phyloP scores from a whole-genome alignment of 2,888 invertebrate genomes.

The Eugnorisma glareosa region DNA sequence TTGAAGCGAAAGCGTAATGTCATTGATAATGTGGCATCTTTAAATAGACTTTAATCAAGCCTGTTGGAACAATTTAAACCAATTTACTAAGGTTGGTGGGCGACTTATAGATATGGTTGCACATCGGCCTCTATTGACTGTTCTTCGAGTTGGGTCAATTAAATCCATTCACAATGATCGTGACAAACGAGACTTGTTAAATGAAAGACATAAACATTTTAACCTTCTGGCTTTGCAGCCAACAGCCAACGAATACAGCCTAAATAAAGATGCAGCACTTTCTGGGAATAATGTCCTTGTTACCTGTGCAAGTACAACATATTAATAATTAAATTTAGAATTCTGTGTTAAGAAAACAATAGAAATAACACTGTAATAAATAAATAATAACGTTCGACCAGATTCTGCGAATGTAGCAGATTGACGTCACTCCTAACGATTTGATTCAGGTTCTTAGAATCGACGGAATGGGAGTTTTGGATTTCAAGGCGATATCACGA shows the following conservation, averaged over 20 bases:
- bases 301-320: slow-evolving; percentile 31
- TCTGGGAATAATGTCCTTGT: slow-evolving; percentile 22
- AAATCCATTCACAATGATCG: slow-evolving; percentile 69
- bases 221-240: slow-evolving; percentile 47
- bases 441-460: slow-evolving; percentile 79
- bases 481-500: slow-evolving; percentile 74
- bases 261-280: slow-evolving; percentile 12
- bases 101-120: slow-evolving; percentile 77
- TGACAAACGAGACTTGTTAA: slow-evolving; percentile 46
- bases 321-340: slow-evolving; percentile 35
- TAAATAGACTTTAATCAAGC: slow-evolving; percentile 83
- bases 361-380: slow-evolving; percentile 69
- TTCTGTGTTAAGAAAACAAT: slow-evolving; percentile 68
- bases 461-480: slow-evolving; percentile 73
- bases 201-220: slow-evolving; percentile 51
- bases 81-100: slow-evolving; percentile 81
- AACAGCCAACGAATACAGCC: slow-evolving; percentile 5
- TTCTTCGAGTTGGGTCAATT: slow-evolving; percentile 76
- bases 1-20: slow-evolving; percentile 53
- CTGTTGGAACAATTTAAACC: slow-evolving; percentile 83
- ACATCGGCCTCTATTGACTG: slow-evolving; percentile 75
- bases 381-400: slow-evolving; percentile 69
- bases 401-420: slow-evolving; percentile 76
- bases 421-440: slow-evolving; percentile 82
- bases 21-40: slow-evolving; percentile 68